Conservation (phyloP, 2,888 invertebrate species). For the Dasypogon diadema region DNA sequence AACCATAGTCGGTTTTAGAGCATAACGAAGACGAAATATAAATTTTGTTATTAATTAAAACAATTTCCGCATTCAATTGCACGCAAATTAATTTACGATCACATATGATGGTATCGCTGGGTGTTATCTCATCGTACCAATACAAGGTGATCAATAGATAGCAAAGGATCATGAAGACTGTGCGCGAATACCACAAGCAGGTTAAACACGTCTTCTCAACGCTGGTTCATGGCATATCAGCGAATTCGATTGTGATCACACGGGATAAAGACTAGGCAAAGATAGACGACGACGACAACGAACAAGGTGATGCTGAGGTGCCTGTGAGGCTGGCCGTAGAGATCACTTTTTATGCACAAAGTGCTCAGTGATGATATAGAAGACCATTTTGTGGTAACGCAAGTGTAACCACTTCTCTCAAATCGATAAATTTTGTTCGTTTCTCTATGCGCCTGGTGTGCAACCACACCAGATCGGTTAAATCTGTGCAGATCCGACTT, state of each 20-base stretch:
- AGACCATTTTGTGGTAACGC: conserved; percentile 31
- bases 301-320: not conserved
- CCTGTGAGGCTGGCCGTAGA: conserved; percentile 4
- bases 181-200: conserved; percentile 13
- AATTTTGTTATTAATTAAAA: conserved; percentile 59
- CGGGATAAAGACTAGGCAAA: conserved; percentile 16
- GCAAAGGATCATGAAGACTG: conserved; percentile 24
- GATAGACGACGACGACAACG: conserved; percentile 21
- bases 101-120: conserved; percentile 55
- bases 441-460: conserved; percentile 22
- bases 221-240: conserved; percentile 28
- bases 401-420: conserved; percentile 45
- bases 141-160: conserved; percentile 18
- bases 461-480: conserved; percentile 20
- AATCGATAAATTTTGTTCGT: conserved; percentile 46
- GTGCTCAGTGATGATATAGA: conserved; percentile 38
- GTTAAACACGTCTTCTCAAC: conserved; percentile 10
- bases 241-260: conserved; percentile 44
- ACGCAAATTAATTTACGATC: conserved; percentile 60
- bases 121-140: conserved; percentile 52
- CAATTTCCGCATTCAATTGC: conserved; percentile 58
- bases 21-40: conserved; percentile 16
- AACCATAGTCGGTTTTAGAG: not conserved
- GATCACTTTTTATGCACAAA: conserved; percentile 23
- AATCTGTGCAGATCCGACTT: conserved; percentile 11